phyloP scores from a whole-genome alignment of 2,888 invertebrate genomes.

The Ornithoptera alexandrae region DNA sequence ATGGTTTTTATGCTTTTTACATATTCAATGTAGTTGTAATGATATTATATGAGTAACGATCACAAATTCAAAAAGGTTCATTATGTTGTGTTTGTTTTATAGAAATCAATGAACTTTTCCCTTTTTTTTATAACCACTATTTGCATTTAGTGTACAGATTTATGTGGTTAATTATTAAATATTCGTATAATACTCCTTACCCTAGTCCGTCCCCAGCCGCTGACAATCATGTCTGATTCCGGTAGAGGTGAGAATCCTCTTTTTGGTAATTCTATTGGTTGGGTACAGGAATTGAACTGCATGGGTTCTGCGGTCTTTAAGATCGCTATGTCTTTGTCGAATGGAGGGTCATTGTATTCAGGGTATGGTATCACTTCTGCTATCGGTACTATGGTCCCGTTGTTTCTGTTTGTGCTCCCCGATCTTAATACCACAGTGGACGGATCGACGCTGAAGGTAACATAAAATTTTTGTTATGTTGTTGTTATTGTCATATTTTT shows the following conservation, averaged over 20 bases:
- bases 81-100: too few species aligned
- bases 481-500: too few species aligned
- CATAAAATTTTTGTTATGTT: neutral
- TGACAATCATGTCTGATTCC: constrained; percentile 29
- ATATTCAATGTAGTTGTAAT: too few species aligned
- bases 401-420: constrained; percentile 40
- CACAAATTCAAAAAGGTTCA: too few species aligned
- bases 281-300: constrained; percentile 27
- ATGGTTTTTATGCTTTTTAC: too few species aligned
- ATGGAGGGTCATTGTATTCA: constrained; percentile 29
- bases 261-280: constrained; percentile 27
- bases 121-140: too few species aligned
- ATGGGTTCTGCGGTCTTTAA: constrained; percentile 31
- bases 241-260: constrained; percentile 18
- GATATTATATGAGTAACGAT: too few species aligned
- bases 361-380: constrained; percentile 31
- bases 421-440: constrained; percentile 39
- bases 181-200: constrained; percentile 11
- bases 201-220: constrained; percentile 34
- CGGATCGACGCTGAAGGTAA: constrained; percentile 30
- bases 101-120: too few species aligned
- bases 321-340: constrained; percentile 34
- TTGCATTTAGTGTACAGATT: too few species aligned
- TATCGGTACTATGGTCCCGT: constrained; percentile 37
- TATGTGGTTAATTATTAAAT: too few species aligned